phyloP scores from a whole-genome alignment of 2,888 invertebrate genomes.

The Luffia ferchaultella region DNA sequence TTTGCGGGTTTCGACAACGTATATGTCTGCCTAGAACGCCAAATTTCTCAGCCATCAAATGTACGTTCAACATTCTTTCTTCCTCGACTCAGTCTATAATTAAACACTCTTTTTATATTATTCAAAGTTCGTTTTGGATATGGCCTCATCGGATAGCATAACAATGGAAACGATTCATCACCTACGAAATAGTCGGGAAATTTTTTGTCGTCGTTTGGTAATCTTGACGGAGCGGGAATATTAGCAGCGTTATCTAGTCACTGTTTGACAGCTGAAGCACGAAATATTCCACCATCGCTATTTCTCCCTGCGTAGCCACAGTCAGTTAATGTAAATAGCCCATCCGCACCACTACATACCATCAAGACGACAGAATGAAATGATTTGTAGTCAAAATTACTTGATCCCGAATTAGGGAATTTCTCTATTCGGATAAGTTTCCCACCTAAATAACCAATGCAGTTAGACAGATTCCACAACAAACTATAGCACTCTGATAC shows the following conservation, averaged over 20 bases:
- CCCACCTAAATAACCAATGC: conserved; percentile 1
- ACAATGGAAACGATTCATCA: too few relatives aligned
- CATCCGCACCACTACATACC: conserved; percentile 6
- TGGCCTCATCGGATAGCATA: too few relatives aligned
- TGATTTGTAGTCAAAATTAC: conserved; percentile 7
- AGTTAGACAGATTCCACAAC: conserved; percentile 5
- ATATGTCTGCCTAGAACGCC: too few relatives aligned
- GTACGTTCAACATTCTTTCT: too few relatives aligned
- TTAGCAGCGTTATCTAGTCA: conserved; percentile 7
- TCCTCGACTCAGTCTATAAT: too few relatives aligned
- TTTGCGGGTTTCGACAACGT: too few relatives aligned
- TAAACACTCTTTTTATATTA: too few relatives aligned
- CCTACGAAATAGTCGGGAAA: neutral
- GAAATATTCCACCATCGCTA: conserved; percentile 7
- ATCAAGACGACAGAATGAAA: conserved; percentile 4
- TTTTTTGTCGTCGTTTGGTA: conserved; percentile 6
- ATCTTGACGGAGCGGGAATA: conserved; percentile 5
- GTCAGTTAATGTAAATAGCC: conserved; percentile 6
- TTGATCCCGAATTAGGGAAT: conserved; percentile 9
- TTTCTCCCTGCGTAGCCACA: conserved; percentile 7
- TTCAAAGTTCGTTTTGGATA: too few relatives aligned
- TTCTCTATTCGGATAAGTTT: conserved; percentile 4
- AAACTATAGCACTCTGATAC: conserved; percentile 2
- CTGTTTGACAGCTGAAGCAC: conserved; percentile 6
- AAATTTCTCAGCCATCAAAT: too few relatives aligned